Evolutionary conservation across 2,888 invertebrate genomes (phyloP), one percentile per base, ranked within the genome.

Genomic region (Drosophila nr. medialis): DNA sequence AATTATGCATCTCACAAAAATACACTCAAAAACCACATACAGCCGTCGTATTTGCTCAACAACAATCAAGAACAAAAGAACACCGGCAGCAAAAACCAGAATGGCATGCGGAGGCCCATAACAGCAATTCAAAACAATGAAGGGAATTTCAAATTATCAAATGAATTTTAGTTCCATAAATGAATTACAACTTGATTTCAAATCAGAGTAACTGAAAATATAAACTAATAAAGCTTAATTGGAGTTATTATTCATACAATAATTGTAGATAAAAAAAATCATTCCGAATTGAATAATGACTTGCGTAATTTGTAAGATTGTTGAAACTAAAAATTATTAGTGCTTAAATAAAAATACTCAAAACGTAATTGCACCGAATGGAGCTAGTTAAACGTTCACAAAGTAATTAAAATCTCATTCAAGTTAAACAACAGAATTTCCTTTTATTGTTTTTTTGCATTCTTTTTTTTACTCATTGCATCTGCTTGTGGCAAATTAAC

Each of bases 401-500:
- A 86, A 81, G 80, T 71, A 86, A 85, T 90, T 90, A 88, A 75
- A 65, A 71, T 68, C 72, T 68, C 78, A 69, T 60, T 70, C 61
- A 64, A 72, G 71, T 74, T 58, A 34, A 74, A 54, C 72, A 75
- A 72, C 64, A 59, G 62, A 64, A 69, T 73, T 67, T 66, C 49
- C 56, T 72, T 59, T 53, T 61, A 59, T 64, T 68, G 60, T 53
- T n/a, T 15, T 15, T 21, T 34, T 55, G 27, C 54, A 55, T 66
- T 80, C 48, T 24, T 36, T 66, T 78, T 54, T 64, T 72, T 66
- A 38, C 24, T 29, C 38, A 8, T 36, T 68, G 45, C 64, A 48
- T 63, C 72, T 72, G 63, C 68, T 81, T 77, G 83, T 76, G 86
- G 80, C 80, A 86, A 89, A 90, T 90, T 90, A 90, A 86, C 88